A percentile compares a stretch with the other conserved stretches of the same genome.
Conservation (phyloP, 2,888 invertebrate species). For the Achlya flavicornis region DNA sequence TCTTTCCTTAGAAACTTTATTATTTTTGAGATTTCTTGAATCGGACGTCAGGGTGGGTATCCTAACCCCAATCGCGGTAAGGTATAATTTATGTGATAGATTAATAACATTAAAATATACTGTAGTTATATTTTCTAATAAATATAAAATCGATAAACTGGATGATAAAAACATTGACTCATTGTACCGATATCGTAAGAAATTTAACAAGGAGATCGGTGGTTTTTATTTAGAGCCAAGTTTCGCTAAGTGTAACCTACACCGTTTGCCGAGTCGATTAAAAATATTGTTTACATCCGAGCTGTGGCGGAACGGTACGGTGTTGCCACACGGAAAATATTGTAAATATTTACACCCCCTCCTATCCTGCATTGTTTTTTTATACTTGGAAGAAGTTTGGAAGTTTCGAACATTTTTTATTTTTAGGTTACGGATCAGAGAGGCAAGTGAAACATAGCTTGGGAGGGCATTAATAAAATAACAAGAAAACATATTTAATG, state of each 20-base stretch:
- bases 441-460: background rate
- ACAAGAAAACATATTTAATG: no score
- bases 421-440: background rate
- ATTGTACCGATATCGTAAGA: slow-evolving; percentile 43
- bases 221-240: slow-evolving; percentile 33
- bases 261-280: slow-evolving; percentile 73
- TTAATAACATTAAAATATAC: no score
- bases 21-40: no score
- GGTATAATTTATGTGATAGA: no score
- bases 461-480: no score
- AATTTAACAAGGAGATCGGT: slow-evolving; percentile 40
- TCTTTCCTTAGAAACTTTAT: no score
- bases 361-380: slow-evolving; percentile 32
- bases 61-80: no score
- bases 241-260: slow-evolving; percentile 66
- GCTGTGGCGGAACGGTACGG: slow-evolving; percentile 47
- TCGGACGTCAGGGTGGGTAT: no score
- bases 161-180: slow-evolving; percentile 39
- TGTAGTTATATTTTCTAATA: no score
- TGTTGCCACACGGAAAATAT: slow-evolving; percentile 63
- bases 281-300: slow-evolving; percentile 67
- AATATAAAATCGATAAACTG: no score
- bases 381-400: background rate
- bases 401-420: background rate
- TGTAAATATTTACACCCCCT: slow-evolving; percentile 61